Evolutionary conservation across 1,140 invertebrate genomes (phyloP).

Genomic region (Diorhabda elongata): DNA sequence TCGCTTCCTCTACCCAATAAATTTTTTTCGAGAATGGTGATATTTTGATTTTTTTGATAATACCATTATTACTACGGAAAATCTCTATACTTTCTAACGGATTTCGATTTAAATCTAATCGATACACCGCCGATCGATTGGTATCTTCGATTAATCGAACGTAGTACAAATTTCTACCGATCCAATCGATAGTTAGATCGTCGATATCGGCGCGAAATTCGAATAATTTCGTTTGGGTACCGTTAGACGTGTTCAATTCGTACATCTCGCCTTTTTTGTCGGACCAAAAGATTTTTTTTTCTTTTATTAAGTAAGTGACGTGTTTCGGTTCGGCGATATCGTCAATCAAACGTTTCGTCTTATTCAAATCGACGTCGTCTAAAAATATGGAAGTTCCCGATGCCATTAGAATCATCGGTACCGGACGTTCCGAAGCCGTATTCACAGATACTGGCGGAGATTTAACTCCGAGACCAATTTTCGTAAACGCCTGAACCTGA

Average conservation of each 20-base stretch:
- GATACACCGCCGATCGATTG: conserved; percentile 51
- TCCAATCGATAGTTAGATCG: conserved; percentile 79
- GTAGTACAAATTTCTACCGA: conserved; percentile 78
- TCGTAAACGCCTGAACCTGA: conserved; percentile 73
- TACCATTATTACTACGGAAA: conserved; percentile 47
- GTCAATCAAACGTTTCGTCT: conserved; percentile 54
- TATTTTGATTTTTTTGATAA: conserved; percentile 62
- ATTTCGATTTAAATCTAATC: conserved; percentile 55
- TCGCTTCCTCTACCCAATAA: conserved; percentile 65
- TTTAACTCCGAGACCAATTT: conserved; percentile 65
- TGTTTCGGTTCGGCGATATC: conserved; percentile 61
- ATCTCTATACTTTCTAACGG: conserved; percentile 49
- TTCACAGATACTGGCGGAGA: conserved; percentile 59
- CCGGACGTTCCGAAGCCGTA: conserved; percentile 64
- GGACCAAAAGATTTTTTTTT: conserved; percentile 77
- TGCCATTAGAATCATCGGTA: conserved; percentile 73
- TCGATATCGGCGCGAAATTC: conserved; percentile 63
- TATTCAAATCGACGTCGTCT: conserved; percentile 66
- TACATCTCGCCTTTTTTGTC: conserved; percentile 76
- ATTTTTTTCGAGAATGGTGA: conserved; percentile 69
- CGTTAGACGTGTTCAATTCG: conserved; percentile 54
- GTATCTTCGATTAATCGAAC: conserved; percentile 57
- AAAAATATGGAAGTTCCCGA: conserved; percentile 67
- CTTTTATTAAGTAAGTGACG: conserved; percentile 59
- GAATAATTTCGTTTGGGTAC: conserved; percentile 58